Percentiles rank a stretch among this genome's conserved stretches.
phyloP scores from a whole-genome alignment of 2,797 vertebrate genomes.

The Eulemur rubriventer region DNA sequence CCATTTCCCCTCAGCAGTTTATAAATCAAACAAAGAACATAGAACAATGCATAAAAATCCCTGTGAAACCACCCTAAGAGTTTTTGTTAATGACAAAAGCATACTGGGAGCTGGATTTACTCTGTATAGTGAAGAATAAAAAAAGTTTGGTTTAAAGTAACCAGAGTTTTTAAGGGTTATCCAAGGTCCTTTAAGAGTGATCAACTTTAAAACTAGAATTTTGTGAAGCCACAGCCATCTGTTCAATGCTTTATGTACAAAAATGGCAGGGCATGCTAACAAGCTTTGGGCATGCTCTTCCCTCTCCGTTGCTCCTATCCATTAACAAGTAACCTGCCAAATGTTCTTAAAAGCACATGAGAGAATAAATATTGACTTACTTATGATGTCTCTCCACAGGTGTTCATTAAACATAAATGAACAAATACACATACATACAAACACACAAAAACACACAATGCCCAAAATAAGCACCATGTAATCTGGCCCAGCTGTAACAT shows the following conservation, averaged over 20 bases:
- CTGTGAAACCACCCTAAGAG: constrained; percentile 71
- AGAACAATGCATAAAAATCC: constrained; percentile 79
- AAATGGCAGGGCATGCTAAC: constrained; percentile 34
- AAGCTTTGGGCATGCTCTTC: not conserved
- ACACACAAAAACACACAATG: not conserved
- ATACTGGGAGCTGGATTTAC: constrained; percentile 65
- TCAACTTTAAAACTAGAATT: constrained; percentile 54
- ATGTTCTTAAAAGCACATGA: constrained; percentile 18
- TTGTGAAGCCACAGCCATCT: constrained; percentile 53
- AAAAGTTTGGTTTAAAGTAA: constrained; percentile 59
- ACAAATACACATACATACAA: not conserved
- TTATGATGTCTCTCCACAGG: constrained; percentile 31
- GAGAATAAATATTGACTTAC: constrained; percentile 40
- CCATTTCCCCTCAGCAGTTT: constrained; percentile 80
- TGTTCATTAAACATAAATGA: constrained; percentile 39
- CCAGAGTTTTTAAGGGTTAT: constrained; percentile 50
- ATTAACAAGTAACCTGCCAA: constrained; percentile 32
- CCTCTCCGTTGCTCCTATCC: not conserved
- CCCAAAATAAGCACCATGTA: not conserved
- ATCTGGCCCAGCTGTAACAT: not conserved
- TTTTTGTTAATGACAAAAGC: constrained; percentile 78
- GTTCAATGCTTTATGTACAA: constrained; percentile 45
- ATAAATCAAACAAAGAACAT: constrained; percentile 78
- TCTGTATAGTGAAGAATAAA: constrained; percentile 39
- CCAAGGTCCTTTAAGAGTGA: constrained; percentile 45